Evolutionary conservation across 2,113 vertebrate genomes (phyloP).

Genomic region (Perca fluviatilis): DNA sequence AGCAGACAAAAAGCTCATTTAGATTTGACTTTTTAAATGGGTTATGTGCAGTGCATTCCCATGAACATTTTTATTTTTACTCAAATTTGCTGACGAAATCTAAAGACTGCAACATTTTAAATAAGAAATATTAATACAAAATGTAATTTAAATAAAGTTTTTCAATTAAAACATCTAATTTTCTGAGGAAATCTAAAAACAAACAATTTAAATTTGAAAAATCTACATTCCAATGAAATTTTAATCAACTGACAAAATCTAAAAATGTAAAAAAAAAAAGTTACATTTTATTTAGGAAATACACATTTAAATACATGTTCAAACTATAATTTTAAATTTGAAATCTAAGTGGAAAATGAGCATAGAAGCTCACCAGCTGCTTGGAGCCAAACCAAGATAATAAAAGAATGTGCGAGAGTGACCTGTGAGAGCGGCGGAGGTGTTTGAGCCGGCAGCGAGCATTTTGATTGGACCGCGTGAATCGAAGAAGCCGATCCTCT

Average conservation of each 20-base stretch:
- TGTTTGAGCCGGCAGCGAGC: slow-evolving; percentile 94
- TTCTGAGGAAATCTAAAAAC: no score
- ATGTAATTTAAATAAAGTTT: background rate
- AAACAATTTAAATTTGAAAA: background rate
- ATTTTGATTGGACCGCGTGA: slow-evolving; percentile 88
- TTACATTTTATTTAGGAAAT: no score
- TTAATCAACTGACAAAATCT: no score
- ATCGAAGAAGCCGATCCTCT: slow-evolving; percentile 88
- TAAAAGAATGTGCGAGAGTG: slow-evolving; percentile 37
- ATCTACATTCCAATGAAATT: background rate
- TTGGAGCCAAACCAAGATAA: no score
- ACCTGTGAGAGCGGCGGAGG: slow-evolving; percentile 94
- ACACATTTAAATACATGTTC: background rate
- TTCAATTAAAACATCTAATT: no score
- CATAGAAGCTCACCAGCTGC: no score
- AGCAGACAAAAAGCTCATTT: background rate
- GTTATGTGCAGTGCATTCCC: background rate
- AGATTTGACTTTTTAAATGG: no score
- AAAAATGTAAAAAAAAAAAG: no score
- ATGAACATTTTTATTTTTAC: background rate
- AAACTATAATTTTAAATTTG: no score
- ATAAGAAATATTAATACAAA: background rate
- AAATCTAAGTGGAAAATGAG: no score
- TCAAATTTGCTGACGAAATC: background rate
- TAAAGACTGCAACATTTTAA: background rate